A percentile compares a stretch with the other conserved stretches of the same genome.
Evolutionary conservation across 2,888 invertebrate species (phyloP).

Genomic region (Anarsia innoxiella): DNA sequence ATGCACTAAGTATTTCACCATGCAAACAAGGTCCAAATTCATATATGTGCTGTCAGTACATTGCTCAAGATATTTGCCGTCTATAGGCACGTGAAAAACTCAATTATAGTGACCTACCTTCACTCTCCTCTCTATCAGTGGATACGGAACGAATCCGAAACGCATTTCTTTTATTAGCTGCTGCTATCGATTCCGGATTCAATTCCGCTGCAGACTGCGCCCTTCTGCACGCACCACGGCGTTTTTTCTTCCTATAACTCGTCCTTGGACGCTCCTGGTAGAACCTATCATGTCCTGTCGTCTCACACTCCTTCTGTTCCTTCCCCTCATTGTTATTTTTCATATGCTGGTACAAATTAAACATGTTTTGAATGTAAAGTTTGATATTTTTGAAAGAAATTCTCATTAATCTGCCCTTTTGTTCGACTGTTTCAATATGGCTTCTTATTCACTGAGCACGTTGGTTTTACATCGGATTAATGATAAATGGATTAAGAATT

Average conservation of each 20-base stretch:
- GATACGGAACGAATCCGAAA: constrained; percentile 79
- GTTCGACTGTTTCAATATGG: background rate
- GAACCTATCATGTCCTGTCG: constrained; percentile 88
- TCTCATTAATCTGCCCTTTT: constrained; percentile 33
- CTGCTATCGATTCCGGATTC: constrained; percentile 76
- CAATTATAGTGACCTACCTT: constrained; percentile 59
- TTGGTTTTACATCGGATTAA: constrained; percentile 5
- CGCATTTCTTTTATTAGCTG: constrained; percentile 78
- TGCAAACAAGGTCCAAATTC: no score
- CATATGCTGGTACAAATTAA: constrained; percentile 84
- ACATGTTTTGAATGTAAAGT: constrained; percentile 73
- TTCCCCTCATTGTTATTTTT: constrained; percentile 75
- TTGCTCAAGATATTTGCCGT: no score
- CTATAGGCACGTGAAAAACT: no score
- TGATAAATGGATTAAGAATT: constrained; percentile 2
- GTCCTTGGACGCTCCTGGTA: constrained; percentile 79
- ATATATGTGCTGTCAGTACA: no score
- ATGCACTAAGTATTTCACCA: no score
- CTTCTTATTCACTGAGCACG: constrained; percentile 6
- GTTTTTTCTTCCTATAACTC: constrained; percentile 70
- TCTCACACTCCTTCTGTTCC: constrained; percentile 72
- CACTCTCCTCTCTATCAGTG: constrained; percentile 76
- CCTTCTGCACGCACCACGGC: constrained; percentile 75
- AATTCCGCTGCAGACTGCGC: constrained; percentile 82
- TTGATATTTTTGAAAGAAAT: constrained; percentile 31